phyloP scores from a whole-genome alignment of 2,888 invertebrate species.

The Antheraea assamensis region DNA sequence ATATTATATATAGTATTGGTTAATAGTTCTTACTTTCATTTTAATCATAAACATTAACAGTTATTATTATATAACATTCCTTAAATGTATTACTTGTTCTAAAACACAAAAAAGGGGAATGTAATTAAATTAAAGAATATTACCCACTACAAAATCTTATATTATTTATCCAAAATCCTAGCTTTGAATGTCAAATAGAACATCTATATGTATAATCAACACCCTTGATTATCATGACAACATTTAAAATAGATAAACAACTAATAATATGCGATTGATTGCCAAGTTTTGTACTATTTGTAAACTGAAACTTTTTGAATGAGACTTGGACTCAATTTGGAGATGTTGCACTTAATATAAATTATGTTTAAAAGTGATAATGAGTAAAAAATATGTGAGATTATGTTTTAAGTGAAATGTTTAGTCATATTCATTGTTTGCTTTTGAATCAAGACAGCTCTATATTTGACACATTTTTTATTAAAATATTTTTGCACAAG shows the following conservation, averaged over 20 bases:
- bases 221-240: conserved; percentile 7
- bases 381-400: not conserved
- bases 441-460: not conserved
- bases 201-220: not conserved
- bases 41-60: not conserved
- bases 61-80: conserved; percentile 70
- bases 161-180: conserved; percentile 28
- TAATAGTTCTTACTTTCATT: not conserved
- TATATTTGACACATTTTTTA: not conserved
- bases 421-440: not conserved
- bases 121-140: conserved; percentile 74
- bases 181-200: not conserved
- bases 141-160: conserved; percentile 42
- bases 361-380: not conserved
- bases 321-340: not conserved
- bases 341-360: not conserved
- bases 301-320: not conserved
- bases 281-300: conserved; percentile 10
- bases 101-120: conserved; percentile 60
- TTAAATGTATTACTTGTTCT: conserved; percentile 50
- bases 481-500: not conserved
- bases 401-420: not conserved
- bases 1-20: not conserved
- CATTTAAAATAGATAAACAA: conserved; percentile 1
- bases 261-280: conserved; percentile 21